Percentiles rank a stretch among this genome's conserved stretches.
phyloP scores from a whole-genome alignment of 1,140 invertebrate species.

The Drosophila cardini region DNA sequence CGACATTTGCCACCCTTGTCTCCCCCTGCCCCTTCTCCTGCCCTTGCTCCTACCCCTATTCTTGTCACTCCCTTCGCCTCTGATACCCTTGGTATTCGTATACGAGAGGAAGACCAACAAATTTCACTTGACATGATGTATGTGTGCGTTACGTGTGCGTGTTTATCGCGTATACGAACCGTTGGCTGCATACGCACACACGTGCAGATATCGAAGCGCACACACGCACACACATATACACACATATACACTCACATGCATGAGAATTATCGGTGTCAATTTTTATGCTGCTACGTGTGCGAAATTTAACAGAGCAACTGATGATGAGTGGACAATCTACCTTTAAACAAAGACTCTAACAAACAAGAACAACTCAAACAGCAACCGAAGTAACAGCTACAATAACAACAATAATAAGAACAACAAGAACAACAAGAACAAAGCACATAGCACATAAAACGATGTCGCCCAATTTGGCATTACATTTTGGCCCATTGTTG shows the following conservation, averaged over 20 bases:
- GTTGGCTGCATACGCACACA: slow-evolving; percentile 32
- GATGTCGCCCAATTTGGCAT: slow-evolving; percentile 78
- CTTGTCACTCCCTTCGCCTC: slow-evolving; percentile 18
- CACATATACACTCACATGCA: slow-evolving; percentile 21
- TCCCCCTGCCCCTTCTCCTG: background rate
- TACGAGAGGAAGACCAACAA: slow-evolving; percentile 45
- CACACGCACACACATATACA: background rate
- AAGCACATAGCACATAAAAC: slow-evolving; percentile 55
- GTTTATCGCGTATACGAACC: slow-evolving; percentile 78
- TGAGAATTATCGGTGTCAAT: slow-evolving; percentile 80
- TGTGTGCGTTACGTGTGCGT: slow-evolving; percentile 76
- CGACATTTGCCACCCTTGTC: slow-evolving; percentile 53
- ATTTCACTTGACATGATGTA: slow-evolving; percentile 73
- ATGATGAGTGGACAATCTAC: slow-evolving; percentile 71
- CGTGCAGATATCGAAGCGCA: slow-evolving; percentile 6
- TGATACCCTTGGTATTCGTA: background rate
- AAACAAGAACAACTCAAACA: slow-evolving; percentile 17
- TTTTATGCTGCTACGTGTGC: slow-evolving; percentile 83
- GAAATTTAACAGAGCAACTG: slow-evolving; percentile 74
- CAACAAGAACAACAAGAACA: slow-evolving; percentile 19
- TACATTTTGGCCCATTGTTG: slow-evolving; percentile 70
- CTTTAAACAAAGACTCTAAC: slow-evolving; percentile 34
- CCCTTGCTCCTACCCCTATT: background rate
- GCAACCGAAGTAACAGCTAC: slow-evolving; percentile 4
- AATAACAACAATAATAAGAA: slow-evolving; percentile 30